Conservation (phyloP, 2,113 vertebrate species). For the Carassius gibelio region DNA sequence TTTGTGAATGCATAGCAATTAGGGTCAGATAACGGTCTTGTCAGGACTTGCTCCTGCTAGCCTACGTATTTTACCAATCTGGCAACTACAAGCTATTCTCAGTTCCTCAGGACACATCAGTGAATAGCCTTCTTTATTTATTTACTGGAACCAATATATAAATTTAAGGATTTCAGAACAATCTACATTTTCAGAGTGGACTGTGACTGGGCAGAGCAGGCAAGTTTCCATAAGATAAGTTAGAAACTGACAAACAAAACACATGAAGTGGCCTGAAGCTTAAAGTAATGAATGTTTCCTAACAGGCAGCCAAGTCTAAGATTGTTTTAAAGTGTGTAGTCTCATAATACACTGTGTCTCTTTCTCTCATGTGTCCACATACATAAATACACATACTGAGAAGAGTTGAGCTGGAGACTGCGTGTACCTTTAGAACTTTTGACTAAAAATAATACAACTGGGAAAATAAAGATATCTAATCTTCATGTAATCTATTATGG, state of each 20-base stretch:
- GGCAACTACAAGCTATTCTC: neutral
- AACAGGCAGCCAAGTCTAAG: neutral
- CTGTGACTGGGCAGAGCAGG: neutral
- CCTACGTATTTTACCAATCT: neutral
- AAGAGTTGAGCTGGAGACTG: neutral
- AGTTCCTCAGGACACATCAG: neutral
- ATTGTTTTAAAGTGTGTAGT: neutral
- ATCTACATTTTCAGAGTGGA: neutral
- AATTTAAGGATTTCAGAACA: neutral
- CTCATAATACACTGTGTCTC: neutral
- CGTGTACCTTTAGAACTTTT: neutral
- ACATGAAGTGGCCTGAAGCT: neutral
- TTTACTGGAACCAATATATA: neutral
- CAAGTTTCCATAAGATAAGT: neutral
- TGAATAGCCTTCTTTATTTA: neutral
- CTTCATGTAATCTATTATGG: neutral
- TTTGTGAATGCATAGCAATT: constrained; percentile 6
- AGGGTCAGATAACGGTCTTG: neutral
- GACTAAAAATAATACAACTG: neutral
- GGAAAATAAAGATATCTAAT: neutral
- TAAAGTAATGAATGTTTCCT: neutral
- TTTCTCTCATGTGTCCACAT: neutral
- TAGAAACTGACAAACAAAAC: neutral
- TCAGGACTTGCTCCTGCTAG: neutral
- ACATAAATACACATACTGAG: neutral